Conservation (phyloP, 2,113 vertebrate genomes). For the Lota lota region DNA sequence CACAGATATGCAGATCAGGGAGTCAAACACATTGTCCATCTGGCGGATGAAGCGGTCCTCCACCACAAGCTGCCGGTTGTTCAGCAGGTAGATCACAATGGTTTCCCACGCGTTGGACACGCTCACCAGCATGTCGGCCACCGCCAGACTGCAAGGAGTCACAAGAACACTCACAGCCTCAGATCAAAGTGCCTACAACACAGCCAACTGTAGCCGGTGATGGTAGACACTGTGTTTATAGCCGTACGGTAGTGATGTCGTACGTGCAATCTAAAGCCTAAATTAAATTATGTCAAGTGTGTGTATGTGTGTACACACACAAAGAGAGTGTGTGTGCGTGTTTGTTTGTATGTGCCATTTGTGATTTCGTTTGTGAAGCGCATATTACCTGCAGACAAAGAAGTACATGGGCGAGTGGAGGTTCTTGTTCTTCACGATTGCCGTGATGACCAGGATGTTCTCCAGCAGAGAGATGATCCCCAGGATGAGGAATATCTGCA, state of each 20-base stretch:
- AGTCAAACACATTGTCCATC: slow-evolving; percentile 93
- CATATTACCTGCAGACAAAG: slow-evolving; percentile 81
- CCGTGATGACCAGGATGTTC: slow-evolving; percentile 90
- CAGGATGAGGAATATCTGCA: slow-evolving; percentile 83
- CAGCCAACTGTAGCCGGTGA: too few species aligned
- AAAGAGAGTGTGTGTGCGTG: not conserved
- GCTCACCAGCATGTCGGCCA: slow-evolving; percentile 94
- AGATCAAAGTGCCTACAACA: not conserved
- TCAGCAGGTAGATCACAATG: slow-evolving; percentile 88
- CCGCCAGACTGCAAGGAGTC: slow-evolving; percentile 78
- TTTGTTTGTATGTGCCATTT: too few species aligned
- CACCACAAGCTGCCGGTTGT: slow-evolving; percentile 84
- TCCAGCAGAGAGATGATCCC: slow-evolving; percentile 92
- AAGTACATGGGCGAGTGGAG: slow-evolving; percentile 97
- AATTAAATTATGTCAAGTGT: too few species aligned
- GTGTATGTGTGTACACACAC: not conserved
- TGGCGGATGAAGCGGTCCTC: slow-evolving; percentile 86
- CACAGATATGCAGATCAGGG: slow-evolving; percentile 95
- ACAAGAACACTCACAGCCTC: not conserved
- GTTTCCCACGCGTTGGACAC: slow-evolving; percentile 94
- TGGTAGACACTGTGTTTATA: too few species aligned
- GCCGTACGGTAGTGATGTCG: too few species aligned
- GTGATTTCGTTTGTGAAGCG: too few species aligned
- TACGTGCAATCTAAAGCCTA: too few species aligned
- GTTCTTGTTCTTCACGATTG: slow-evolving; percentile 92